A percentile compares a stretch with the other conserved stretches of the same genome.
Conservation (phyloP, 1,140 invertebrate species). For the Diachasmimorpha longicaudata region DNA sequence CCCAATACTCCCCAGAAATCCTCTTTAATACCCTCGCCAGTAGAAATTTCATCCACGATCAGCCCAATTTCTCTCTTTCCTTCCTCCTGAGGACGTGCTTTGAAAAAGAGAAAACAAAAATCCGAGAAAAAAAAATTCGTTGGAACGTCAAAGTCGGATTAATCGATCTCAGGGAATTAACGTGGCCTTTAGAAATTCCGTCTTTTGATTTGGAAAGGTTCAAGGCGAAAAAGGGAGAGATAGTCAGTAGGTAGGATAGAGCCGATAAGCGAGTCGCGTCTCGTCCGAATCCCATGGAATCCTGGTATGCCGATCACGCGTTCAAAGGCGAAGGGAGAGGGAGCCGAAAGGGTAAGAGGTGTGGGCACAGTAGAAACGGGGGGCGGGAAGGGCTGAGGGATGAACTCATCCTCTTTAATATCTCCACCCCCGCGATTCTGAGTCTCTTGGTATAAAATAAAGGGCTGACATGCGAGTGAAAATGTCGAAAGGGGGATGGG, state of each 20-base stretch:
- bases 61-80: background rate
- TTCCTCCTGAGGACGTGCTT: background rate
- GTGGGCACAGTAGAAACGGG: background rate
- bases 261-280: slow-evolving; percentile 50
- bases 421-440: slow-evolving; percentile 23
- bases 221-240: background rate
- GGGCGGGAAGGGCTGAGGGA: slow-evolving; percentile 30
- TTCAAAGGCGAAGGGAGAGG: slow-evolving; percentile 18
- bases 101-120: background rate
- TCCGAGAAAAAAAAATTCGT: background rate
- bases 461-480: slow-evolving; percentile 58
- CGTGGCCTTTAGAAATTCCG: slow-evolving; percentile 15
- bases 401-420: slow-evolving; percentile 59
- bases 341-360: slow-evolving; percentile 30
- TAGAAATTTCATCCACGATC: background rate
- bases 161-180: slow-evolving; percentile 15
- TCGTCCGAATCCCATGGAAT: slow-evolving; percentile 45
- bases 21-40: background rate
- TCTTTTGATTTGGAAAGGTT: slow-evolving; percentile 24
- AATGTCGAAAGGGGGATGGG: slow-evolving; percentile 33
- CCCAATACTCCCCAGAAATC: background rate
- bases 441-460: slow-evolving; percentile 58
- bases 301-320: slow-evolving; percentile 60
- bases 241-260: background rate
- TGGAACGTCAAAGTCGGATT: background rate